phyloP scores from a whole-genome alignment of 2,888 invertebrate species.

The Nomada ruficornis region DNA sequence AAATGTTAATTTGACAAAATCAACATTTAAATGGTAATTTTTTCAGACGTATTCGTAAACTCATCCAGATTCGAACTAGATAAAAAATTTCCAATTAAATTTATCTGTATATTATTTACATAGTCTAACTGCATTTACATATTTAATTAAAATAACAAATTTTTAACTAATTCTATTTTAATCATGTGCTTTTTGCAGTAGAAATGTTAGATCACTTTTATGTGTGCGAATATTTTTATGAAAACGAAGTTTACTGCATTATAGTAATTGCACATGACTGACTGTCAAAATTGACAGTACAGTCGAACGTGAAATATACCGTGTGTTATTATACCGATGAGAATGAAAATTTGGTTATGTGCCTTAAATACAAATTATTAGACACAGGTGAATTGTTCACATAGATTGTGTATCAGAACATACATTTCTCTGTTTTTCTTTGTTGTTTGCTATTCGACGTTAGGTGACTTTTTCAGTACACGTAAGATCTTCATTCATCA shows the following conservation, averaged over 20 bases:
- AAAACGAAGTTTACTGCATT: neutral
- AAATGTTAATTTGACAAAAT: neutral
- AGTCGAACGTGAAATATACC: neutral
- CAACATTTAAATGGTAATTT: no score
- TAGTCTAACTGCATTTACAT: neutral
- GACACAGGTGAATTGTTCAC: neutral
- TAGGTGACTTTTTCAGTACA: neutral
- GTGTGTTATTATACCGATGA: neutral
- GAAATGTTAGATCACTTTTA: neutral
- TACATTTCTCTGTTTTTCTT: neutral
- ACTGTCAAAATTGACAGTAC: slow-evolving; percentile 26
- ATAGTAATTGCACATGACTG: neutral
- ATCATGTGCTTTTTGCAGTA: neutral
- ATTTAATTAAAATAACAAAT: neutral
- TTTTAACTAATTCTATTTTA: slow-evolving; percentile 4
- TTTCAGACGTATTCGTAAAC: neutral
- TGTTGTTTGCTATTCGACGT: neutral
- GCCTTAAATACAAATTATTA: neutral
- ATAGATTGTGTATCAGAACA: neutral
- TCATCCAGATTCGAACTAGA: neutral
- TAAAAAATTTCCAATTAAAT: neutral
- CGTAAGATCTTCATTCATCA: neutral
- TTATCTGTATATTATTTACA: neutral
- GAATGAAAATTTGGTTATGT: neutral
- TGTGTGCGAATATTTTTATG: neutral